Conservation (phyloP, 2,113 vertebrate genomes). For the Prunella fulvescens region DNA sequence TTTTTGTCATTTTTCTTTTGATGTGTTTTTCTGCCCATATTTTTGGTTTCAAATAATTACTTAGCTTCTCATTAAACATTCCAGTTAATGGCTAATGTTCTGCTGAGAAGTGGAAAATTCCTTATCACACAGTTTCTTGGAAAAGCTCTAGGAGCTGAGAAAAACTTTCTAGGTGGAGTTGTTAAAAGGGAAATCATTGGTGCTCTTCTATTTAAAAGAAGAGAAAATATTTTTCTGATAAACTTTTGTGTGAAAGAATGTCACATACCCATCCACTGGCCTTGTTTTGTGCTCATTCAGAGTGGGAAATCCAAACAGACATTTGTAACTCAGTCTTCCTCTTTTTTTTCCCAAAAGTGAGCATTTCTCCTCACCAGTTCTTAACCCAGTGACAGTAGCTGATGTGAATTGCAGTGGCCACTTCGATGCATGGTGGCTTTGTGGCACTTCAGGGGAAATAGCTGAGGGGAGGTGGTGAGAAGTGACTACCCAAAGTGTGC, state of each 20-base stretch:
- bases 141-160: neutral
- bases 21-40: neutral
- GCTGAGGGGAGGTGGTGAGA: neutral
- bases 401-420: neutral
- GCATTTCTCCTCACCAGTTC: neutral
- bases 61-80: neutral
- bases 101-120: neutral
- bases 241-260: neutral
- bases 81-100: neutral
- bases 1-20: neutral
- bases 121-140: neutral
- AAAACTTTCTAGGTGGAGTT: neutral
- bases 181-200: neutral
- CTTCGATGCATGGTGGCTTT: neutral
- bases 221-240: neutral
- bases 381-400: neutral
- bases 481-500: neutral
- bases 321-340: neutral
- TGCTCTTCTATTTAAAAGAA: neutral
- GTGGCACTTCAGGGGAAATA: neutral
- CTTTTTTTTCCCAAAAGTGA: neutral
- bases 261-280: neutral
- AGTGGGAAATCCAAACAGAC: neutral
- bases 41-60: neutral
- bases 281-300: neutral